Conservation (phyloP, 2,113 vertebrate species). For the Salvator merianae region DNA sequence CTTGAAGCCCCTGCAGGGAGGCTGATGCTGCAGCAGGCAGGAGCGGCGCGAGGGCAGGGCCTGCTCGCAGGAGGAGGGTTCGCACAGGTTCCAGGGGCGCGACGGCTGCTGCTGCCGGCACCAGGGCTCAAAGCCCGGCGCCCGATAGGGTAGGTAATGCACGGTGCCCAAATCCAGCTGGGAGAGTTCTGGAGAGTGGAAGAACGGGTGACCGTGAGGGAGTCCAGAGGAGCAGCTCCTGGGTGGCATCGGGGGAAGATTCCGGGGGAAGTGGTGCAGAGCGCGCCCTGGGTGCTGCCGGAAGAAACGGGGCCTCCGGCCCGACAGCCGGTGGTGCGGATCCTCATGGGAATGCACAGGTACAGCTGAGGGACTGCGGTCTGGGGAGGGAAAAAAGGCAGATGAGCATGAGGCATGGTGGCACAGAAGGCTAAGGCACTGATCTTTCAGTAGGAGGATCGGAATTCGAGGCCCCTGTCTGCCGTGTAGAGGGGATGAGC, state of each 20-base stretch:
- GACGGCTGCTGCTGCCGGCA: conserved; percentile 72
- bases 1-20: conserved; percentile 69
- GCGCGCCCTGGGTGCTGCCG: conserved; percentile 83
- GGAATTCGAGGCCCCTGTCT: too few species aligned
- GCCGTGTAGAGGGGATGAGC: too few species aligned
- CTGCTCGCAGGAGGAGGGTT: conserved; percentile 44
- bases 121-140: conserved; percentile 54
- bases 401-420: too few species aligned
- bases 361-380: conserved; percentile 64
- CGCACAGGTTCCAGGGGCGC: conserved; percentile 64
- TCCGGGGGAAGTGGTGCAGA: conserved; percentile 76
- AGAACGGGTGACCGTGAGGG: conserved; percentile 78
- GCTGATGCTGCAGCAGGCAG: conserved; percentile 73
- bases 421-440: too few species aligned
- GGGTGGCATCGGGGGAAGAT: conserved; percentile 75
- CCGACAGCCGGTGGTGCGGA: conserved; percentile 74
- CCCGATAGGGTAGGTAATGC: conserved; percentile 79
- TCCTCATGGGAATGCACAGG: conserved; percentile 37
- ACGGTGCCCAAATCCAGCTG: conserved; percentile 77
- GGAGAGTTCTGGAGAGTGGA: conserved; percentile 75
- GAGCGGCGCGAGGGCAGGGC: conserved; percentile 65
- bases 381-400: conserved; percentile 60
- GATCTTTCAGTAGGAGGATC: too few species aligned
- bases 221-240: conserved; percentile 73
- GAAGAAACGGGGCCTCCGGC: conserved; percentile 85